A percentile compares a stretch with the other conserved stretches of the same genome.
Evolutionary conservation across 2,797 vertebrate genomes (phyloP).

Genomic region (Australoheros facetus): DNA sequence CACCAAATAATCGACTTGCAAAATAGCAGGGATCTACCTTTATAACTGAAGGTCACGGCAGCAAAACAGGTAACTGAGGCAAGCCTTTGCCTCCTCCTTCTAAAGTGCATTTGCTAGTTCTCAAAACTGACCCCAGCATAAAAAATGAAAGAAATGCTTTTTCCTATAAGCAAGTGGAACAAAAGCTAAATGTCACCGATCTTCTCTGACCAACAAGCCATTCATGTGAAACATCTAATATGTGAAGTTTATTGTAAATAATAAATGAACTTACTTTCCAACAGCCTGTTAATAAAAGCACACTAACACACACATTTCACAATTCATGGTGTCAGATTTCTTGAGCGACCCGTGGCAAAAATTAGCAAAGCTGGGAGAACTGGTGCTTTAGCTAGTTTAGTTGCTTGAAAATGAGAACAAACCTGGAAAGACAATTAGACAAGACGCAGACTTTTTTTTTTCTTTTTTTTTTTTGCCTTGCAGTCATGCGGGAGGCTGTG

Average conservation of each 20-base stretch:
- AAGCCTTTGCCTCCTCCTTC: conserved; percentile 19
- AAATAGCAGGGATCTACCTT: conserved; percentile 58
- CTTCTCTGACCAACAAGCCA: conserved; percentile 56
- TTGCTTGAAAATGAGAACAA: background rate
- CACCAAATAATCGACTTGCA: conserved; percentile 62
- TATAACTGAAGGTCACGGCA: conserved; percentile 62
- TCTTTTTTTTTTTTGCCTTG: background rate
- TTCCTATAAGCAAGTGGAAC: conserved; percentile 53
- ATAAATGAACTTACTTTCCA: conserved; percentile 65
- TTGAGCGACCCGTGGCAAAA: background rate
- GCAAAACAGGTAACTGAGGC: conserved; percentile 31
- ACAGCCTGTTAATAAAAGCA: conserved; percentile 21
- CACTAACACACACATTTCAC: conserved; percentile 15
- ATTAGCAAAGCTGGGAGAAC: background rate
- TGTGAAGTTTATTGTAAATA: conserved; percentile 68
- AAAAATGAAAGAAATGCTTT: conserved; percentile 60
- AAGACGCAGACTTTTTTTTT: background rate
- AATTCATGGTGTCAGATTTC: conserved; percentile 49
- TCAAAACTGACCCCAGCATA: conserved; percentile 51
- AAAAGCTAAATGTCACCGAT: conserved; percentile 78
- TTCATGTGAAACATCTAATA: conserved; percentile 61
- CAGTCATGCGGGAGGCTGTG: background rate
- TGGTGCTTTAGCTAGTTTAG: background rate
- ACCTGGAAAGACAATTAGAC: background rate
- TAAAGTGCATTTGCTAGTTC: conserved; percentile 53